Evolutionary conservation across 2,113 vertebrate genomes (phyloP), one percentile per base, ranked within the genome.

Genomic region (Hyaena hyaena): DNA sequence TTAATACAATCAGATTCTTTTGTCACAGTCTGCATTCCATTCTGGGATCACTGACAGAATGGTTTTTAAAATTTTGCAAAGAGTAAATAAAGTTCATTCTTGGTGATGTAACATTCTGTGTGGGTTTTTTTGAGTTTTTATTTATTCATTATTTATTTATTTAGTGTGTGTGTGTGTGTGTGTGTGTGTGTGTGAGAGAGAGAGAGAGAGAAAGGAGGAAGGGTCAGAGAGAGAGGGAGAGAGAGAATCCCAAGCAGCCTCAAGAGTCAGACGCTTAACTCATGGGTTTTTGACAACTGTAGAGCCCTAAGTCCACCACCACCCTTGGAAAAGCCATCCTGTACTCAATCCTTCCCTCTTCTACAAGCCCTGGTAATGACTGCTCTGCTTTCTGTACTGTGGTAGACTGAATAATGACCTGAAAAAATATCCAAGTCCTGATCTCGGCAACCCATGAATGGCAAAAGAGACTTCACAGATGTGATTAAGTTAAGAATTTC

Each of bases 401-500:
- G 71, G 45, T 93, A 86, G 50, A 87, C 43, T 39, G 16, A 90
- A 69, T 86, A 88, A 92, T 31, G 35, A 80, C 53, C 39, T 35
- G 15, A 43, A 90, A 88, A 97, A 69, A 83, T 71, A 94, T 31
- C 80, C 43, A 73, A n/a, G 45, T 50, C 55, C 43, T 92, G 61
- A 86, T 95, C 28, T 45, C 45, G 17, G 7, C 61, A 90, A 90
- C 39, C 4, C 19, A 14, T 35, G 16, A 88, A 95, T 12, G 50
- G 63, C 85, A 94, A 90, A 87, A 86, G 35, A 43, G n/a, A 87
- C 45, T 93, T 79, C 45, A 45, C 43, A 89, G 65, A 48, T 83
- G 88, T 69, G 58, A 53, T 94, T 91, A 94, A 81, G 39, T 94
- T 91, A 94, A 81, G 39, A 69, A 88, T 88, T 69, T 77, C 1